phyloP scores from a whole-genome alignment of 2,797 vertebrate species.

The Fringilla coelebs region DNA sequence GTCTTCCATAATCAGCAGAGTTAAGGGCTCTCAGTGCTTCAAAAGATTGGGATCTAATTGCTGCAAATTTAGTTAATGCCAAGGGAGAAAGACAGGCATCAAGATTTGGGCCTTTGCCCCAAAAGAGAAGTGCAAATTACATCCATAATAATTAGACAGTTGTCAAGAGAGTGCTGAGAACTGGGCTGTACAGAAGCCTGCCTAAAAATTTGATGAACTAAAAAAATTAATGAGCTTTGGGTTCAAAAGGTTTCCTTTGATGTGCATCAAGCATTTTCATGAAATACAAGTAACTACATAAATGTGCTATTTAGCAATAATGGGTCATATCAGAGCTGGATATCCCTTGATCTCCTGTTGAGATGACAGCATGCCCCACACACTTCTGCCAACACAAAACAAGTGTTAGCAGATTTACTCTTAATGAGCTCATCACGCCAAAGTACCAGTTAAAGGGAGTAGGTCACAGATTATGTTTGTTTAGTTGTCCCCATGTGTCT shows the following conservation, averaged over 20 bases:
- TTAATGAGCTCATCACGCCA: constrained; percentile 65
- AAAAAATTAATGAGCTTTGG: constrained; percentile 56
- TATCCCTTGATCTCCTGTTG: constrained; percentile 60
- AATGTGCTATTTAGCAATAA: constrained; percentile 61
- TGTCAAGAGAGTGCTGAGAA: constrained; percentile 11
- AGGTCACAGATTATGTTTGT: constrained; percentile 64
- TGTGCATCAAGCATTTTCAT: constrained; percentile 57
- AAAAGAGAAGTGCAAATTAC: constrained; percentile 35
- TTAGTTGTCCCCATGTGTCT: constrained; percentile 9
- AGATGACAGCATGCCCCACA: constrained; percentile 48
- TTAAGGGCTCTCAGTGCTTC: not conserved
- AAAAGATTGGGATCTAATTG: constrained; percentile 30
- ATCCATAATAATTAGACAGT: constrained; percentile 58
- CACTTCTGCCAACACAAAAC: constrained; percentile 45
- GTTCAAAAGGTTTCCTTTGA: constrained; percentile 69
- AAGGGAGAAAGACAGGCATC: constrained; percentile 27
- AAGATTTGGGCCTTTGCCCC: constrained; percentile 31
- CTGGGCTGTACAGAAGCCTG: constrained; percentile 5
- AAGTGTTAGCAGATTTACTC: constrained; percentile 59
- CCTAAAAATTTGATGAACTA: constrained; percentile 55
- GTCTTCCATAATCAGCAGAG: constrained; percentile 7
- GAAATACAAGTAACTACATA: constrained; percentile 54
- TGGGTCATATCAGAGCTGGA: constrained; percentile 37
- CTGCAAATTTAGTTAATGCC: constrained; percentile 28
- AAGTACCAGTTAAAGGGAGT: constrained; percentile 50